phyloP scores from a whole-genome alignment of 2,888 invertebrate species.

The Chymomyza amoena region DNA sequence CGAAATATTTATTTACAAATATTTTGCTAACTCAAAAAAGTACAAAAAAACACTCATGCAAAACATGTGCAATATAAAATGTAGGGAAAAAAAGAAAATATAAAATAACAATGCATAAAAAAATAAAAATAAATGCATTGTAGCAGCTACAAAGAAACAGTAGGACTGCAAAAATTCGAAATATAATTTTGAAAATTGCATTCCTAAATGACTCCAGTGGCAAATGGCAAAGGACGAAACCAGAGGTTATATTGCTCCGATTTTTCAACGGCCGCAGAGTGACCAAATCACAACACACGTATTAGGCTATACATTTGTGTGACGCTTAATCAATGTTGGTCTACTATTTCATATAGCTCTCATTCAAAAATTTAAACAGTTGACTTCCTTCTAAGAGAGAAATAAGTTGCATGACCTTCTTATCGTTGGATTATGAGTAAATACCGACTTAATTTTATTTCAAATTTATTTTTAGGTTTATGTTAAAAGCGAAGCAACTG shows the following conservation, averaged over 20 bases:
- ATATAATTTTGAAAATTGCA: constrained; percentile 65
- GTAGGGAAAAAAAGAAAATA: not conserved
- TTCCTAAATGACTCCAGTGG: not conserved
- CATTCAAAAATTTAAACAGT: no score
- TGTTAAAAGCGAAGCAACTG: no score
- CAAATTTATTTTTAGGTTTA: no score
- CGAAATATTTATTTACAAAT: constrained; percentile 57
- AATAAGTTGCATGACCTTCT: no score
- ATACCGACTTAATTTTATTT: no score
- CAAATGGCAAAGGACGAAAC: no score
- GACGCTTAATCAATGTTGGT: no score
- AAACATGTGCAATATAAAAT: not conserved
- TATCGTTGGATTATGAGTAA: no score
- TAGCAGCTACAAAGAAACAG: constrained; percentile 14
- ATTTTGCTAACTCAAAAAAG: constrained; percentile 24
- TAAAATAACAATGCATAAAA: not conserved
- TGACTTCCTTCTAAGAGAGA: no score
- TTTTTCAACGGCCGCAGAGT: no score
- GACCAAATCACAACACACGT: not conserved
- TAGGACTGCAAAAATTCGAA: constrained; percentile 52
- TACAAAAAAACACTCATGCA: not conserved
- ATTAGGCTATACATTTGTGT: not conserved
- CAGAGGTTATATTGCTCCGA: no score
- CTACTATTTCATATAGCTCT: no score
- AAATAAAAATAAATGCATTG: constrained; percentile 6